Conservation (phyloP, 2,888 invertebrate species). For the Itoplectis maculator region DNA sequence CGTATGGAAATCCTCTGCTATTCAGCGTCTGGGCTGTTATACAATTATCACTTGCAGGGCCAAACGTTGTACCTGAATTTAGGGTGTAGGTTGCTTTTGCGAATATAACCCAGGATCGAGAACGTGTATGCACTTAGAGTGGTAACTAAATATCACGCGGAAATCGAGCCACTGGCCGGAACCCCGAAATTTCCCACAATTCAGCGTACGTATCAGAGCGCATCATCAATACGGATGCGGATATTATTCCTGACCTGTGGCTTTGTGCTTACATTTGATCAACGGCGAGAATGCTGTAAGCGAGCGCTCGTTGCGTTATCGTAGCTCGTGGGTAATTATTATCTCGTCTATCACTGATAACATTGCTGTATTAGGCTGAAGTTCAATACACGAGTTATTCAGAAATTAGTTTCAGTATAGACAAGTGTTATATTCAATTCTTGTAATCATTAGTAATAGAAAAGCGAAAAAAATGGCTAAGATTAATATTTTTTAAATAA, state of each 20-base stretch:
- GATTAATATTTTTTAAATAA: too few relatives aligned
- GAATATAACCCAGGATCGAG: neutral
- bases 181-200: constrained; percentile 12
- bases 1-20: constrained; percentile 41
- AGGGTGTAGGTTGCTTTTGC: constrained; percentile 1
- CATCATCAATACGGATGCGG: neutral
- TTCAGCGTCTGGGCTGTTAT: constrained; percentile 54
- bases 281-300: constrained; percentile 14
- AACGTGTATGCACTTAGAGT: neutral
- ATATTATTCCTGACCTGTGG: constrained; percentile 1
- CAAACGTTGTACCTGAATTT: neutral
- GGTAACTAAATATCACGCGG: constrained; percentile 55
- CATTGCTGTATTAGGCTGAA: neutral
- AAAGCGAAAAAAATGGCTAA: too few relatives aligned
- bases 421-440: too few relatives aligned
- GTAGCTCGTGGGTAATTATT: neutral
- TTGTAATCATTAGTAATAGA: too few relatives aligned
- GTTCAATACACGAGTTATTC: neutral
- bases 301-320: neutral
- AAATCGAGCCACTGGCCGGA: constrained; percentile 50
- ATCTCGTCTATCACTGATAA: neutral
- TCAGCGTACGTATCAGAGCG: neutral
- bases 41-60: constrained; percentile 68
- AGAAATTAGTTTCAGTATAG: neutral
- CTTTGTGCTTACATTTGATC: neutral